A percentile compares a stretch with the other conserved stretches of the same genome.
Conservation (phyloP, 1,140 invertebrate genomes). For the Pomacea maculata region DNA sequence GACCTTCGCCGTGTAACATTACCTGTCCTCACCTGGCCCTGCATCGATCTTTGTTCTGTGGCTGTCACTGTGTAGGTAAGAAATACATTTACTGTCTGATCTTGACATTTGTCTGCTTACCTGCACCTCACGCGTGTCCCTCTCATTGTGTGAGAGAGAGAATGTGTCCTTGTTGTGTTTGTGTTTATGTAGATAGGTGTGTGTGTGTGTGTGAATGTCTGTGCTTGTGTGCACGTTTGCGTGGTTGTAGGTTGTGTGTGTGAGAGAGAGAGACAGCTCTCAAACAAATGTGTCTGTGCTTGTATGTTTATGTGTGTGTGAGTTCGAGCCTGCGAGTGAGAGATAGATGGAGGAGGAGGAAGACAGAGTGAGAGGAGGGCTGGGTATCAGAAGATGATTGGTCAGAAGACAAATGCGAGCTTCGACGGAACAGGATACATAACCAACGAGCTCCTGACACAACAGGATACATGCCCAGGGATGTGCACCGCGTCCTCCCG, state of each 20-base stretch:
- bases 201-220: slow-evolving; percentile 2
- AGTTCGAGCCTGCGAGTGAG: neutral
- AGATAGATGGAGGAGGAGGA: neutral
- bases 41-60: neutral
- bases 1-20: too few relatives aligned
- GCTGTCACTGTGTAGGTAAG: too few relatives aligned
- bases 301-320: neutral
- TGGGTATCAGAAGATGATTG: neutral
- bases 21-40: neutral
- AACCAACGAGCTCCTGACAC: too few relatives aligned
- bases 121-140: neutral
- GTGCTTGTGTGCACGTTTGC: neutral
- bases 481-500: too few relatives aligned
- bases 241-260: neutral
- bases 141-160: neutral
- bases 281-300: neutral
- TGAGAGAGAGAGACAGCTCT: neutral
- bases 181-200: neutral
- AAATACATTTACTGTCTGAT: neutral
- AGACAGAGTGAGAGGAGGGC: neutral
- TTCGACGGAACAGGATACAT: too few relatives aligned
- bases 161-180: neutral
- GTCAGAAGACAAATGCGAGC: too few relatives aligned
- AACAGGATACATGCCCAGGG: too few relatives aligned
- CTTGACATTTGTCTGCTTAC: too few relatives aligned